Percentiles rank a stretch among this genome's conserved stretches.
Conservation (phyloP, 1,140 invertebrate genomes). For the Lepeophtheirus salmonis region DNA sequence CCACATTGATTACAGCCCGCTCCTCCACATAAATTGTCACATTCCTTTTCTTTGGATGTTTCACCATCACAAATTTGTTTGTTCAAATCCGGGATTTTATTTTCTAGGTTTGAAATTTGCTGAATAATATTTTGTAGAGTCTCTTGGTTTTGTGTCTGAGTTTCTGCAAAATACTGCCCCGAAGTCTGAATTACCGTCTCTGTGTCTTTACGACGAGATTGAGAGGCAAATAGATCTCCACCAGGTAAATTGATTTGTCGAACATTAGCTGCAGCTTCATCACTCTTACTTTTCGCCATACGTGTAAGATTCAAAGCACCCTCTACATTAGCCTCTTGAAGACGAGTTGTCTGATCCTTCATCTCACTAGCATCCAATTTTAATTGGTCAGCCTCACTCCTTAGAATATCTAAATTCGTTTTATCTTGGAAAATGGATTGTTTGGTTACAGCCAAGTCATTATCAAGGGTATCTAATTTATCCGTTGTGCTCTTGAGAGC, state of each 20-base stretch:
- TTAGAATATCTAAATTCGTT: slow-evolving; percentile 50
- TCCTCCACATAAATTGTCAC: slow-evolving; percentile 75
- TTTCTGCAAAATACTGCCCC: slow-evolving; percentile 44
- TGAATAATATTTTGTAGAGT: slow-evolving; percentile 41
- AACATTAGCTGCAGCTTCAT: slow-evolving; percentile 44
- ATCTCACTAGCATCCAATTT: slow-evolving; percentile 50
- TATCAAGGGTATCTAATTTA: slow-evolving; percentile 38
- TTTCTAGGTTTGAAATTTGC: slow-evolving; percentile 44
- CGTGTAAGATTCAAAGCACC: slow-evolving; percentile 74
- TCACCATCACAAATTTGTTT: slow-evolving; percentile 62
- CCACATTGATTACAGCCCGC: slow-evolving; percentile 80
- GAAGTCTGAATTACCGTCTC: slow-evolving; percentile 54
- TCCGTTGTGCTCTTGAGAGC: slow-evolving; percentile 32
- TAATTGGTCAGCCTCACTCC: slow-evolving; percentile 46
- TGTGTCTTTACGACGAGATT: slow-evolving; percentile 56
- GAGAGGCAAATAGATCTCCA: slow-evolving; percentile 44
- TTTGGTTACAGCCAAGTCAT: slow-evolving; percentile 49
- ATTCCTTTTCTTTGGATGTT: slow-evolving; percentile 46
- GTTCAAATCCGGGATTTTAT: slow-evolving; percentile 62
- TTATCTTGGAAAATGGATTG: slow-evolving; percentile 56
- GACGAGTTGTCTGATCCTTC: slow-evolving; percentile 61
- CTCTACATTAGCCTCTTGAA: slow-evolving; percentile 85
- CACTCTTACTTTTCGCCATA: slow-evolving; percentile 48
- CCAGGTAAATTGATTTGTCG: slow-evolving; percentile 23
- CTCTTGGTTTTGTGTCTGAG: slow-evolving; percentile 39